Base-by-base conservation (phyloP, 2,113 vertebrate genomes). In the Clarias magur region DNA sequence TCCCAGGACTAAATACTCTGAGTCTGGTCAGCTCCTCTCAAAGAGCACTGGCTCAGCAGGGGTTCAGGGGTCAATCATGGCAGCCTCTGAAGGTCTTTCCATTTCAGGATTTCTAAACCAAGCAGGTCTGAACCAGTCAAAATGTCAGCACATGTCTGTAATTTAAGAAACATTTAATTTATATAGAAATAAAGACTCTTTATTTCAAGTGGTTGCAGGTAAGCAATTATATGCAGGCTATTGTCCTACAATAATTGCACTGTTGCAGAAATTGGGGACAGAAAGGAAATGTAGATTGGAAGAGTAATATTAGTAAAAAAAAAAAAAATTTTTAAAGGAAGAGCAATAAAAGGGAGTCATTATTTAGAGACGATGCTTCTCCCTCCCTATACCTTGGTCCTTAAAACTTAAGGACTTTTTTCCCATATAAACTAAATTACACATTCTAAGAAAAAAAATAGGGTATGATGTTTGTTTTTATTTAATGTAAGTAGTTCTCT, bases 401-500 rank as follows among this genome's bases (percentile, higher is more conserved):
- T 85, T 75, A 87, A 85, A 87, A 59, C 88, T 90, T 85, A 56
- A 81, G 75, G 30, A 82, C 88, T 91, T 88, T 91, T 86, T 83
- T 48, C 48, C 85, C 67, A 82, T 62, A 80, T 88, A 63, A 89
- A 76, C 75, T 86, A 87, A 90, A 91, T 88, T 82, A 86, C 87
- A 90, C 89, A 92, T 90, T 87, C 91, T 86, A 19, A 86, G 79
- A 89, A 88, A 48, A 34, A 67, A 80, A 88, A 88, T 86, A 87
- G 88, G 83, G 76, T 63, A 73, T 88, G 59, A 76, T 67, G 17
- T 80, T 83, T 83, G 79, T 87, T 89, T 88, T 89, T 88, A 89
- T 90, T 90, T 89, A 62, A 86, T 89, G 84, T 67, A 84, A 88
- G 84, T 85, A 85, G 89, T 91, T 80, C 83, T 59, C 84, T 85